phyloP scores from a whole-genome alignment of 2,888 invertebrate species.

The Meiosimyza decipiens region DNA sequence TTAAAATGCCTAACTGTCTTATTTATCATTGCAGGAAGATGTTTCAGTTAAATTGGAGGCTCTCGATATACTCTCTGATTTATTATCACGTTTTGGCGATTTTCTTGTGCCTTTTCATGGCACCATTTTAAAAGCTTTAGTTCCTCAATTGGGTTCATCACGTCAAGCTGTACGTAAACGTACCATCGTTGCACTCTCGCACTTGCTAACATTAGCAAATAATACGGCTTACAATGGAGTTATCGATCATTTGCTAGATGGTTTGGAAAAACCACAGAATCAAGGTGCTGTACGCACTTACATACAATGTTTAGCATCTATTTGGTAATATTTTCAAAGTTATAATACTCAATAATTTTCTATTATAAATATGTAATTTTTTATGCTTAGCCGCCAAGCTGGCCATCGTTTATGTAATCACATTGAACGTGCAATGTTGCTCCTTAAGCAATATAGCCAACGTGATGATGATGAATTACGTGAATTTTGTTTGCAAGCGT shows the following conservation, averaged over 20 bases:
- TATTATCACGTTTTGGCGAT: slow-evolving; percentile 93
- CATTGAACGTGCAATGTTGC: slow-evolving; percentile 89
- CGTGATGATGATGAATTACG: slow-evolving; percentile 95
- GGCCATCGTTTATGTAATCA: slow-evolving; percentile 97
- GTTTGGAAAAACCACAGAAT: slow-evolving; percentile 75
- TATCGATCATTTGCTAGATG: slow-evolving; percentile 88
- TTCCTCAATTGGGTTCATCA: slow-evolving; percentile 92
- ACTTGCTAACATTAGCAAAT: slow-evolving; percentile 91
- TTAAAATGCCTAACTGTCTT: neutral
- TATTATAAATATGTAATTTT: neutral
- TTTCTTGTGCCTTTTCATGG: slow-evolving; percentile 86
- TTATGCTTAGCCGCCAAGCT: slow-evolving; percentile 78
- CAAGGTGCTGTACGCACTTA: slow-evolving; percentile 82
- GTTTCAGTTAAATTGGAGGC: slow-evolving; percentile 98
- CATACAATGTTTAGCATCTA: slow-evolving; percentile 94
- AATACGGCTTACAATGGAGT: slow-evolving; percentile 87
- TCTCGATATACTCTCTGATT: slow-evolving; percentile 93
- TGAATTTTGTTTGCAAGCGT: slow-evolving; percentile 95
- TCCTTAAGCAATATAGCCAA: slow-evolving; percentile 84
- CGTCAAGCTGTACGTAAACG: slow-evolving; percentile 96
- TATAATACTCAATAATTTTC: neutral
- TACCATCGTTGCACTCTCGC: slow-evolving; percentile 90
- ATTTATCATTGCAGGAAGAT: slow-evolving; percentile 82
- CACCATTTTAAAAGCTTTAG: slow-evolving; percentile 85
- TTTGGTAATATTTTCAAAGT: slow-evolving; percentile 76